Evolutionary conservation across 2,797 vertebrate genomes (phyloP).

Genomic region (Scolopax bukidnonensis): DNA sequence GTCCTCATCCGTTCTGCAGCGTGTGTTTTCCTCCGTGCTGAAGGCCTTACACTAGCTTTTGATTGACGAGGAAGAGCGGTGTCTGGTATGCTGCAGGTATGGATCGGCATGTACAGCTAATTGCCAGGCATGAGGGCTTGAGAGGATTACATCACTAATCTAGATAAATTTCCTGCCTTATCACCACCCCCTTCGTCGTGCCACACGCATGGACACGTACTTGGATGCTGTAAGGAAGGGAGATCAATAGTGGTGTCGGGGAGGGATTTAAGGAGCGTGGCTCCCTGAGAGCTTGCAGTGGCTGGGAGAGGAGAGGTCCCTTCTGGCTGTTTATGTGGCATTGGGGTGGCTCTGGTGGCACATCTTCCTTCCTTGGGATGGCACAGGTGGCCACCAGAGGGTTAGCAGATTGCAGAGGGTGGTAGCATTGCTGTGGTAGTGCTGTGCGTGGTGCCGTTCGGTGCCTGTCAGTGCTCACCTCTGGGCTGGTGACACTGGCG

Average conservation of each 20-base stretch:
- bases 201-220: background rate
- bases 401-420: background rate
- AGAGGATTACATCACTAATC: conserved; percentile 42
- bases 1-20: background rate
- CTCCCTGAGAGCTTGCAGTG: background rate
- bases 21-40: background rate
- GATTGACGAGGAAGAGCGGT: background rate
- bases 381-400: rapidly evolving
- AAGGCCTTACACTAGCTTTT: rapidly evolving
- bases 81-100: conserved; percentile 27
- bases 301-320: background rate
- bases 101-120: conserved; percentile 10
- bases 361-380: background rate
- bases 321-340: background rate
- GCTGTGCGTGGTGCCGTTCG: background rate
- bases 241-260: background rate
- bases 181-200: background rate
- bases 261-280: background rate
- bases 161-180: background rate
- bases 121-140: background rate
- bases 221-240: background rate
- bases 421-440: background rate
- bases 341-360: background rate
- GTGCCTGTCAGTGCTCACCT: background rate
- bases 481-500: background rate